Base-by-base conservation (phyloP, 2,888 invertebrate genomes). In the Polydrusus tereticollis region DNA sequence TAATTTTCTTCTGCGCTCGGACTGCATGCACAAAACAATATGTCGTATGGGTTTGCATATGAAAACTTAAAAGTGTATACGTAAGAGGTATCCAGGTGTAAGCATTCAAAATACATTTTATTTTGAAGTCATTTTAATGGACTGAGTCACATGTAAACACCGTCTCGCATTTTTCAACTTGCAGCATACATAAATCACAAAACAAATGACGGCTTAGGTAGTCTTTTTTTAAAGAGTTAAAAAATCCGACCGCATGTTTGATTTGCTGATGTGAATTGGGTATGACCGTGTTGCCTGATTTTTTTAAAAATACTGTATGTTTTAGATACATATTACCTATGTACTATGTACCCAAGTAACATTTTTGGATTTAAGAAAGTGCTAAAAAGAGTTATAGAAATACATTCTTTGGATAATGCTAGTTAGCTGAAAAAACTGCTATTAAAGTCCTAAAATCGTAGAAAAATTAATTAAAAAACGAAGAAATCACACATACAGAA, bases 71-170 rank as follows among this genome's bases (percentile, higher is more conserved):
- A 26, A 29, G 16, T 29, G 10, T 29, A 16, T 55, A 55, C 29
- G 52, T 55, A 55, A 55, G 52, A 55, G 14, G 8, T 26, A 29
- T 12, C 52, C 52, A 55, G 52, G 29, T 55, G 52, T 29, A 7
- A 55, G 29, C 52, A 29, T 29, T 55, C 29, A 55, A 55, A 55
- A 55, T 29, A 52, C 16, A 55, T 55, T n/a, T n/a, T 55, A 29
- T 29, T 55, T 16, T 55, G 16, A 55, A 29, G 52, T 29, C 16
- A 14, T 29, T 55, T 55, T 29, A 55, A 29, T 55, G 52, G 29
- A 55, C 16, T 29, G 16, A 29, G 52, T 55, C 52, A 55, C 8
- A 55, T 55, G 52, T 55, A 55, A 55, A 55, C 29, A 55, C 6
- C 18, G 29, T 29, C 29, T 18, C 52, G 52, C 52, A 18, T 55